Evolutionary conservation across 2,888 invertebrate species (phyloP), one percentile per base, ranked within the genome.

Genomic region (Orthosia cruda): DNA sequence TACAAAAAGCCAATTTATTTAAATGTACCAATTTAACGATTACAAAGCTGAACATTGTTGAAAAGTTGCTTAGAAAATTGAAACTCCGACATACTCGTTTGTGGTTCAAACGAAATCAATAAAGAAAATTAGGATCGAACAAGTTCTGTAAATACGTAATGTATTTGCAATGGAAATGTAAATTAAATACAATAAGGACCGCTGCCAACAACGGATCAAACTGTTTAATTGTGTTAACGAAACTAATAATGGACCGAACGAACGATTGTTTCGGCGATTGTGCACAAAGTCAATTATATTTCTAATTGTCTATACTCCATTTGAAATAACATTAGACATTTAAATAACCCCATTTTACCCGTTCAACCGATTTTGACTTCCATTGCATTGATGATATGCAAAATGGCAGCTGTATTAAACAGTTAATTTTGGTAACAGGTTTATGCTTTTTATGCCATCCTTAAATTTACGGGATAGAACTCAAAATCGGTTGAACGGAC

Each of bases 1-100:
- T 77, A 77, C 76, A 85, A 78, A 85, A 85, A 74, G 76, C 74
- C 83, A 85, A 85, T 82, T 85, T 85, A 85, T 85, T 81, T 75
- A 77, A 78, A 85, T 81, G 77, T 85, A 77, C 72, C 78, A 83
- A 80, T 83, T 85, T 83, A 75, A 64, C 81, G 73, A 81, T 81
- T 79, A 83, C 85, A 85, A 81, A 77, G 85, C 74, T 62, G 74
- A 78, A 79, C 77, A 76, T 74, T 80, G 83, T 84, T 78, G 67
- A 71, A 80, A 76, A 84, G 75, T 81, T 79, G 65, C 74, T 75
- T 71, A 73, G 81, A 74, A 84, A 84, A 78, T 84, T 76, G 71
- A 74, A 80, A 83, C 55, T 49, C 59, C 57, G 57, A 71, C 55
- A 71, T 74, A 82, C 73, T 71, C 74, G 70, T 74, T 75, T 67